These are phyloP conservation scores for Dicyrtomina minuta DNA, from an alignment of 2,888 invertebrate genomes.

Conservation along the genomic window DNA sequence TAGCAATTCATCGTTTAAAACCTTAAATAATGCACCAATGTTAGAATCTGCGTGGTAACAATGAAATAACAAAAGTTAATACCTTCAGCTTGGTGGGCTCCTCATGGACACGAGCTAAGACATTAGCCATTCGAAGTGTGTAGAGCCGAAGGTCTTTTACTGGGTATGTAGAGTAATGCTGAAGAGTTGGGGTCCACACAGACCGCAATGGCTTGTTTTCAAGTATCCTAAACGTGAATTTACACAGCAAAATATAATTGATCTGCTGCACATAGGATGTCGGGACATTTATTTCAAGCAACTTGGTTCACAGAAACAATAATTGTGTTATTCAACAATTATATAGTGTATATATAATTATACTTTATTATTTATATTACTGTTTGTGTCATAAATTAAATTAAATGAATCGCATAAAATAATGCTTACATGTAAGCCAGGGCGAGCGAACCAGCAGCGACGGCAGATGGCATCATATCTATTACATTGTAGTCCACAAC, in stretches of 20 bases:
- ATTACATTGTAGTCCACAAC: conserved; percentile 76
- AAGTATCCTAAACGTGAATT: conserved; percentile 54
- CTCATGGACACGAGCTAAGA: conserved; percentile 66
- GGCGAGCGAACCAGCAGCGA: conserved; percentile 79
- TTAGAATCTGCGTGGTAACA: background rate
- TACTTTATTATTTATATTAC: no score
- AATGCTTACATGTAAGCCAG: conserved; percentile 65
- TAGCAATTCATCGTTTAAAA: background rate
- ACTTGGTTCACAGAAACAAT: no score
- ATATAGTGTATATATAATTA: no score
- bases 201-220: conserved; percentile 57
- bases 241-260: no score
- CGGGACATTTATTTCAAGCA: no score
- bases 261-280: no score
- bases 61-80: conserved; percentile 32
- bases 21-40: background rate
- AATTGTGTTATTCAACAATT: no score
- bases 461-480: conserved; percentile 73
- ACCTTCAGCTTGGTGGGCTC: conserved; percentile 68
- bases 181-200: conserved; percentile 74
- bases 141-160: conserved; percentile 69
- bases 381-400: no score
- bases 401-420: no score
- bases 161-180: conserved; percentile 74
- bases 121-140: conserved; percentile 68